Conservation (phyloP, 2,888 invertebrate genomes). For the Disparrhopalites patrizii region DNA sequence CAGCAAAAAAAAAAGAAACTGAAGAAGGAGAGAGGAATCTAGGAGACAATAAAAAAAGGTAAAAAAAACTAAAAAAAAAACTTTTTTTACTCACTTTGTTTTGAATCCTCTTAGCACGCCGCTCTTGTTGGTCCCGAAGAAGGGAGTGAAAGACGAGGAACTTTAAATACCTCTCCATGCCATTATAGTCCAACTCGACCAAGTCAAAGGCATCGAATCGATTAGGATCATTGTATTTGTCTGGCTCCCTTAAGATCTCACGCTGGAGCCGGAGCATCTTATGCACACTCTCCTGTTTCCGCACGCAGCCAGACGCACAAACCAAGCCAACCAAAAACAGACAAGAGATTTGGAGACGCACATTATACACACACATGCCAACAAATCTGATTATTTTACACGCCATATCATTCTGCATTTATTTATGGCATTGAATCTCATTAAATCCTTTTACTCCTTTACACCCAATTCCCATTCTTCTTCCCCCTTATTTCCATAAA, state of each 20-base stretch:
- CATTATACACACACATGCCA: neutral
- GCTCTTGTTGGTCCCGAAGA: slow-evolving; percentile 1
- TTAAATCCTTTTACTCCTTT: neutral
- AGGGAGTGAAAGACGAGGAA: slow-evolving; percentile 7
- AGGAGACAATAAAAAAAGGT: neutral
- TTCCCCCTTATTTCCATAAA: too few species aligned
- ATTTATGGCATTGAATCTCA: neutral
- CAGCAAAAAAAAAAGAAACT: too few species aligned
- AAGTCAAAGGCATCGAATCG: slow-evolving; percentile 21
- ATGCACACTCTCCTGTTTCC: slow-evolving; percentile 8
- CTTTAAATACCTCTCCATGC: slow-evolving; percentile 10
- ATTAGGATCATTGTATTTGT: slow-evolving; percentile 25
- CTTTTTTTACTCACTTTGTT: neutral
- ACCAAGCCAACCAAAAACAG: too few species aligned
- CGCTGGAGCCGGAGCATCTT: slow-evolving; percentile 14
- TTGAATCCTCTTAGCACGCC: neutral
- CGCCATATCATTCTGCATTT: neutral
- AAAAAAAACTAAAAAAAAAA: too few species aligned
- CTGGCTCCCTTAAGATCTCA: neutral
- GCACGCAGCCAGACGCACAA: too few species aligned
- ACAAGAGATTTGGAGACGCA: too few species aligned
- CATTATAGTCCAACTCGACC: slow-evolving; percentile 10
- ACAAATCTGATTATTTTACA: neutral
- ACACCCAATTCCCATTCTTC: neutral
- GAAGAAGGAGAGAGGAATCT: neutral